A percentile compares a stretch with the other conserved stretches of the same genome.
Conservation (phyloP, 2,113 vertebrate genomes). For the Macaca fascicularis region DNA sequence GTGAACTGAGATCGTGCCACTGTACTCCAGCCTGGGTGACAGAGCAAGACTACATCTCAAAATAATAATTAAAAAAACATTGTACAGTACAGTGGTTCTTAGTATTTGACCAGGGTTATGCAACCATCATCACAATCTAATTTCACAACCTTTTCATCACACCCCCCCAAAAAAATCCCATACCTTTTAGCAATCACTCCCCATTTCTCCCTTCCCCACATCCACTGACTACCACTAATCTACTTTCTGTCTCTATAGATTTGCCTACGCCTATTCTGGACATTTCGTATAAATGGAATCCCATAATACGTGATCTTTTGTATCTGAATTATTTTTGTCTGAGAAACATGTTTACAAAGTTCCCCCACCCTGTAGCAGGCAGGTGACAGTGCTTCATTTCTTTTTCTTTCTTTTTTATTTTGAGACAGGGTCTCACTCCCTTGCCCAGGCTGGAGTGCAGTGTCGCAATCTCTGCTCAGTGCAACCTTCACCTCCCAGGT, state of each 20-base stretch:
- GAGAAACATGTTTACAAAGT: not conserved
- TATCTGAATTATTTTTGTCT: not conserved
- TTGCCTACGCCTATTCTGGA: not conserved
- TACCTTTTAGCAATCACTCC: not conserved
- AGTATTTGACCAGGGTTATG: not conserved
- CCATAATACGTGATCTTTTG: not conserved
- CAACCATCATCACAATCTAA: not conserved
- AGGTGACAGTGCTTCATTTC: not conserved
- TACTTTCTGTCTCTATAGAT: not conserved
- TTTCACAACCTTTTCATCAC: not conserved
- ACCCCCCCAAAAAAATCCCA: not conserved
- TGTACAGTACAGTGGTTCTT: no score
- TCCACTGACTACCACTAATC: not conserved
- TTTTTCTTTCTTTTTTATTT: not conserved
- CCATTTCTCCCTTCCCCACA: rapidly evolving
- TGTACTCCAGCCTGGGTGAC: no score
- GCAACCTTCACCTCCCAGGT: no score
- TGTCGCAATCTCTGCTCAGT: no score
- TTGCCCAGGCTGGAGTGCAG: no score
- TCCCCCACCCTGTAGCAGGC: no score
- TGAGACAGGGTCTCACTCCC: no score
- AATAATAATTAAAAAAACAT: not conserved
- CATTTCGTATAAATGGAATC: not conserved
- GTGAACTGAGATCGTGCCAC: no score
- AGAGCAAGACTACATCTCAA: no score